Base-by-base conservation (phyloP, 2,888 invertebrate genomes). In the Aleiodes alternator region DNA sequence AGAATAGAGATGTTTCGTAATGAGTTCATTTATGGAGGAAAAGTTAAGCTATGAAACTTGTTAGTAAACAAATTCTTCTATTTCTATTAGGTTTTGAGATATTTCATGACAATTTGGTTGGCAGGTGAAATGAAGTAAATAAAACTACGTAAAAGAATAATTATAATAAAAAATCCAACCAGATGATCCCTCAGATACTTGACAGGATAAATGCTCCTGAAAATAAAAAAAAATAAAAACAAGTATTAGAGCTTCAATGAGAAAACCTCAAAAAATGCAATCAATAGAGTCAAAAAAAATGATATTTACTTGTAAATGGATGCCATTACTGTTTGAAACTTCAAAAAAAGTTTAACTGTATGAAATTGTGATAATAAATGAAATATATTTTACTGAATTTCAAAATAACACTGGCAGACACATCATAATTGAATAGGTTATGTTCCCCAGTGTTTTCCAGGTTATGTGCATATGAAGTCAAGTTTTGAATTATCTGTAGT, bases 171-270 rank as follows among this genome's bases (percentile, higher is more conserved):
- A 11, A 50, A 73, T 56, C 64, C 85, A 80, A 90, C 90, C 76
- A 96, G 90, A 87, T 94, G 94, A 86, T 95, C 94, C 81, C 94
- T 92, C 82, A 95, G 94, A 85, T 94, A 96, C 88, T 96, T 95
- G 5, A 92, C 90, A 2, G 95, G 96, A 88, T 95, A 95, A 80
- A 96, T 92, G 51, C 93, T 91, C 88, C 96, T 96, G 88, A 79
- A 91, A 90, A 73, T 57, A 73, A 80, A 76, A 75, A 38, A 31
- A 76, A 76, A 75, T 29, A 31, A 76, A 70, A 72, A 72, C 53
- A 70, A 43, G 0, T 4, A 38, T 69, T 59, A 0, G 14, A 57
- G 66, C 72, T 14, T 51, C n/a, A 51, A 61, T 51, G 31, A 9
- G 64, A 34, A 59, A 31, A 4, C 3, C 59, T 34, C 1, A 29